Base-by-base conservation (phyloP, 2,888 invertebrate genomes). In the Napeogenes inachia region DNA sequence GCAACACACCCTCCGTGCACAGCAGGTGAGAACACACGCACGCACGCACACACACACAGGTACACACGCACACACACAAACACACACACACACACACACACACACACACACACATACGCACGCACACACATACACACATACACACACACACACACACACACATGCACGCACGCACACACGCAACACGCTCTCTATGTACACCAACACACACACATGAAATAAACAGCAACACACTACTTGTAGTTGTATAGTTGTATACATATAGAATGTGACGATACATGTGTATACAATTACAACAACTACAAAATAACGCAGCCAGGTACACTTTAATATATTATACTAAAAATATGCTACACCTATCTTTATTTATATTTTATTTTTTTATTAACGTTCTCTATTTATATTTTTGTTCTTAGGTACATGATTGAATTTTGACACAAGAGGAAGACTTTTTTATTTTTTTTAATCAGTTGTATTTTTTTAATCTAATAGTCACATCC, bases 1-100 rank as follows among this genome's bases (percentile, higher is more conserved):
- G 95, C 68, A 95, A 95, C 82, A 95, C 95, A 59, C 94, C 94
- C 65, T 94, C 94, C 66, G 95, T 95, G 64, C 93, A 93, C 72
- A 94, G 94, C 92, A 95, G 94, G 95, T 95, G 90, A 59, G 50
- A 10, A 10, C 10, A 13, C 33, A 53, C n/a, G 13, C 32, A 45
- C 13, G 45, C 45, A 47, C 21, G 21, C 54, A 59, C 21, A 42
- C 57, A 46, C 10, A 8, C 10, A 60, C 13, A 53, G 32, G 33
- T 4, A 42, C 12, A 56, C 42, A 50, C 35, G 45, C 12, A 57
- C 53, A 60, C 21, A 32, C 30, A 62, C 4, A 6, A 3, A 46
- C 4, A 42, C 46, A 21, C 30, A 46, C 33, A 53, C 50, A 54
- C 45, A 21, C 2, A 13, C 45, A 12, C 42, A 46, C 13, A n/a